Conservation (phyloP, 2,888 invertebrate genomes). For the Xestia ashworthii region DNA sequence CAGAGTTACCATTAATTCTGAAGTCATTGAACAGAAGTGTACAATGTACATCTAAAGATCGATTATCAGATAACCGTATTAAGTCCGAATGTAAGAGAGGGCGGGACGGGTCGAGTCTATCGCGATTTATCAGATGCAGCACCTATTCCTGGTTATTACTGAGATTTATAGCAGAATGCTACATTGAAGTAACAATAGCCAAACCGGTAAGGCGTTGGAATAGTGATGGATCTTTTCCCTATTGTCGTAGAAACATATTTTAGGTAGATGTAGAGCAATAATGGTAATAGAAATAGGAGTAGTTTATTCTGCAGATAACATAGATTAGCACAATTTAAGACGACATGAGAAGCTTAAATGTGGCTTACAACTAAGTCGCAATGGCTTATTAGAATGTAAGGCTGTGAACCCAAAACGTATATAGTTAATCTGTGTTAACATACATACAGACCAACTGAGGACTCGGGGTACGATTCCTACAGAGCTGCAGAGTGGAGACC, state of each 20-base stretch:
- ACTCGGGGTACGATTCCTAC: not conserved
- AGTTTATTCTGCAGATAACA: not conserved
- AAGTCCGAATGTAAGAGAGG: slow-evolving; percentile 34
- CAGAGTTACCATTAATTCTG: slow-evolving; percentile 23
- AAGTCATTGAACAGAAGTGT: slow-evolving; percentile 22
- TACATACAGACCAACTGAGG: not conserved
- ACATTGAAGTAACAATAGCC: slow-evolving; percentile 24
- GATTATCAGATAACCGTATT: slow-evolving; percentile 52
- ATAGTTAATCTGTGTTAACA: not conserved
- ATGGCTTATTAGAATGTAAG: not conserved
- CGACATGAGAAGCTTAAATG: not conserved
- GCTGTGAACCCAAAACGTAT: not conserved
- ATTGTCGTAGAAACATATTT: slow-evolving; percentile 14
- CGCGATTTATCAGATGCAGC: slow-evolving; percentile 43
- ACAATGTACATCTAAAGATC: slow-evolving; percentile 38
- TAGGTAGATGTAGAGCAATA: not conserved
- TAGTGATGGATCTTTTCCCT: slow-evolving; percentile 9
- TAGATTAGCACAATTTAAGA: not conserved
- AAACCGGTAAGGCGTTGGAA: slow-evolving; percentile 6
- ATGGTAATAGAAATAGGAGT: not conserved
- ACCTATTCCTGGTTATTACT: slow-evolving; percentile 42
- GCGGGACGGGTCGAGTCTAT: slow-evolving; percentile 36
- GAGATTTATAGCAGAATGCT: slow-evolving; percentile 42
- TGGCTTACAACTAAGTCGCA: not conserved
- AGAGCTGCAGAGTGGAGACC: not conserved